Base-by-base conservation (phyloP, 2,888 invertebrate species). In the Ophion slaviceki region DNA sequence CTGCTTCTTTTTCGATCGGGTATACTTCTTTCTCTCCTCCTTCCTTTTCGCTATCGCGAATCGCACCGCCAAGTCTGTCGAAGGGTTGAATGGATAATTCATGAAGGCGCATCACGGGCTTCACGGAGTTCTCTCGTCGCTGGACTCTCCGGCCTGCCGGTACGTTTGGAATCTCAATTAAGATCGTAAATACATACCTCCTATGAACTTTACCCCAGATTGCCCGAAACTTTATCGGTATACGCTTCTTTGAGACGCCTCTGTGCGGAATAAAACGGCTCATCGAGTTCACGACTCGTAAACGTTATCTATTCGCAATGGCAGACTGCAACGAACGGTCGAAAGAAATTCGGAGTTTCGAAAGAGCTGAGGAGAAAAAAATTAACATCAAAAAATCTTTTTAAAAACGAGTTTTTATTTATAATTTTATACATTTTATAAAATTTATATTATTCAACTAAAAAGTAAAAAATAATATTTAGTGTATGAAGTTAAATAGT, bases 131-230 rank as follows among this genome's bases (percentile, higher is more conserved):
- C n/a, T 40, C 71, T 40, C 24, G 8, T 47, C 71, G 76, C 72
- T 61, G 62, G 40, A 62, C 67, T 72, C 66, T 45, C 36, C 24
- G 20, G 5, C 17, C 17, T 53, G 53, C 14, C 28, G 80, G 61
- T 67, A 72, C 80, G 61, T 79, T 70, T 72, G 82, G 82, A 85
- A 85, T 85, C 75, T 85, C 82, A 85, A 85, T 85, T 80, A 85
- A 85, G 82, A 85, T 82, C 79, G 70, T 36, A n/a, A 32, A 64
- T 71, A 64, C 36, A 71, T 61, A 64, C 68, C 24, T 32, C 28
- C 62, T 24, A 36, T 40, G 53, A n/a, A 53, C 75, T 75, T 62
- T 36, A 76, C 20, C 24, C 68, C 24, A 36, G 40, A 75, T 53
- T 14, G 62, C 47, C 3, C 5, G 68, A 81, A 74, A 80, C 17